Evolutionary conservation across 2,888 invertebrate genomes (phyloP).

Genomic region (Aricia artaxerxes): DNA sequence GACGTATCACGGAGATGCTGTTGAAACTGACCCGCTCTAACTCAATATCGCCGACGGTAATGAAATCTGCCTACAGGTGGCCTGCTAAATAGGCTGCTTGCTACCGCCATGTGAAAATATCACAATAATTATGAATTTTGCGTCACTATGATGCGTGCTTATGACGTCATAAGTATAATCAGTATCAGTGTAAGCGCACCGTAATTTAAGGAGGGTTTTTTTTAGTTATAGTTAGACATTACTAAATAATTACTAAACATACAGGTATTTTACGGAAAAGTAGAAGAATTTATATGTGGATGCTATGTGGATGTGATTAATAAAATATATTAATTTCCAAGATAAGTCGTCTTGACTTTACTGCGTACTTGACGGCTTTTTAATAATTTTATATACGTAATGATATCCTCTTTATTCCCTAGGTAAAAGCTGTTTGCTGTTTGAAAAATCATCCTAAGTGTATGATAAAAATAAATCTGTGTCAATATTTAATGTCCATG

Average conservation of each 20-base stretch:
- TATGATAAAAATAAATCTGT: neutral
- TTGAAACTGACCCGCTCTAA: neutral
- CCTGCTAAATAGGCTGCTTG: neutral
- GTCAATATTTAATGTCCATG: slow-evolving; percentile 17
- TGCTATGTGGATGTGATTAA: no score
- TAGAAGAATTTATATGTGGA: no score
- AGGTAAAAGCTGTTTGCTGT: no score
- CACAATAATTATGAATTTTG: neutral
- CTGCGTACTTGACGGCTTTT: no score
- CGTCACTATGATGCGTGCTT: neutral
- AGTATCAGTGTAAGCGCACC: neutral
- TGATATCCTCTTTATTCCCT: no score
- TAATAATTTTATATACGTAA: no score
- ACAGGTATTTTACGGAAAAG: no score
- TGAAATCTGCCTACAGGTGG: neutral
- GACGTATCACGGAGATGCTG: neutral
- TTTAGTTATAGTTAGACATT: no score
- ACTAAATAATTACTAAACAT: no score
- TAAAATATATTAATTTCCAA: no score
- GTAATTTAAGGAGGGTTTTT: no score
- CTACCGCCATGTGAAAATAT: neutral
- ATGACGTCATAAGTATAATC: neutral
- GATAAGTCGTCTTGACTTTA: no score
- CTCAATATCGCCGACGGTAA: neutral
- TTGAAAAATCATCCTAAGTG: neutral